phyloP scores from a whole-genome alignment of 2,797 vertebrate species.

The Limosa lapponica region DNA sequence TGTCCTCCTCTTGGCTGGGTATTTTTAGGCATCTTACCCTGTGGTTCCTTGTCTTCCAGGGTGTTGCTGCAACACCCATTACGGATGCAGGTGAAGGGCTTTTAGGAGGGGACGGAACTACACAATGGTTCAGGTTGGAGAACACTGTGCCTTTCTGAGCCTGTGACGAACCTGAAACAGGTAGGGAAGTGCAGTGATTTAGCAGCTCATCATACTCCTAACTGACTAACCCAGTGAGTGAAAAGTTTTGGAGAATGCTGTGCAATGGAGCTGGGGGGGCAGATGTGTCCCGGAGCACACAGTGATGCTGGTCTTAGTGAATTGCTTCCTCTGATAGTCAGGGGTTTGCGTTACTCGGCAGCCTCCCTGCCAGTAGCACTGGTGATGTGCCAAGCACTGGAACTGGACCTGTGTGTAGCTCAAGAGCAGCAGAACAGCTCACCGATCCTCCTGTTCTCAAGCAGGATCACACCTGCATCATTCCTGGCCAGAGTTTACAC shows the following conservation, averaged over 20 bases:
- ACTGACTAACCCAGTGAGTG: neutral
- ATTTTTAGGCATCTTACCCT: conserved; percentile 64
- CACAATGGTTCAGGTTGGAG: neutral
- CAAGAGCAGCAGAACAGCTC: neutral
- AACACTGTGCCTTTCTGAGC: neutral
- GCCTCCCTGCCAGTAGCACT: neutral
- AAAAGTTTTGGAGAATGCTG: neutral
- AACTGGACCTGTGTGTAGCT: neutral
- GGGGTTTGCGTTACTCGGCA: neutral
- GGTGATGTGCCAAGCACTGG: neutral
- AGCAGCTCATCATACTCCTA: neutral
- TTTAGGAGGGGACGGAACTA: conserved; percentile 73
- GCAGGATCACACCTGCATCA: neutral
- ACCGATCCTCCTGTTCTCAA: neutral
- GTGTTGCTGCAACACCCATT: neutral
- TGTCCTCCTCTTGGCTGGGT: conserved; percentile 39
- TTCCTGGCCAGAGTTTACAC: neutral
- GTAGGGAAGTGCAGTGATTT: neutral
- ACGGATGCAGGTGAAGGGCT: conserved; percentile 74
- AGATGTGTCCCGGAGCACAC: neutral
- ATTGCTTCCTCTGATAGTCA: neutral
- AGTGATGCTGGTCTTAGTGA: neutral
- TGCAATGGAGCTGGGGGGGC: neutral
- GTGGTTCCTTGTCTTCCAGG: conserved; percentile 36
- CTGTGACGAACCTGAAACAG: conserved; percentile 51